Evolutionary conservation across 2,113 vertebrate species (phyloP), one percentile per base, ranked within the genome.

Genomic region (Phalacrocorax aristotelis): DNA sequence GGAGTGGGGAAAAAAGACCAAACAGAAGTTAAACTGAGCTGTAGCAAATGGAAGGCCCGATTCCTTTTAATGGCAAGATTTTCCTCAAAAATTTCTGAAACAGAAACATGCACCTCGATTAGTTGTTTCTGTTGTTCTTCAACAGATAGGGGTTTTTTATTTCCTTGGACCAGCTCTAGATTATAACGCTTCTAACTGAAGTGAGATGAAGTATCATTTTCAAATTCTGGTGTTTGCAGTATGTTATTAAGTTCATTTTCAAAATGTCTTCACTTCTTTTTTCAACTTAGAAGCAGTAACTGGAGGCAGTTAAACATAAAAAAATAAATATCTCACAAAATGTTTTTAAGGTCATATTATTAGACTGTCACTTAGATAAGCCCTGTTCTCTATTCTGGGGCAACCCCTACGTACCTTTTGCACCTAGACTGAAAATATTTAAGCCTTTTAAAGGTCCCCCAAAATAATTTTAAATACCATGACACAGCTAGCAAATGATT

Each of bases 61-160:
- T 40, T 65, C 51, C 34, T 69, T 13, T 1, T 11, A 62, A 76
- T 0, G 0, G 13, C 3, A 54, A 76, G 10, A 60, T 68, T 55
- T 83, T 65, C 44, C 30, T 93, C 29, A 72, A 88, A 64, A 65
- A 22, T 8, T 65, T 69, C 58, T 54, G 14, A 71, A 72, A 68
- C 16, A 30, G 44, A 21, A 87, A 42, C 34, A 17, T 19, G 26
- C 12, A 54, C 30, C 61, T 72, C 25, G 20, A 65, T 55, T 48
- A 75, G 10, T 38, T 62, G 12, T 71, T 82, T 83, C 36, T 44
- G 6, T 44, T 21, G 20, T 38, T 80, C 62, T 25, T 52, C 36
- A 83, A 34, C 42, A 75, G 74, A 52, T 14, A 16, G 17, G 5
- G 0, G 2, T 23, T 42, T 70, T n/a, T 36, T 11, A 32, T 49